Evolutionary conservation across 2,797 vertebrate genomes (phyloP).

Genomic region (Malacoraja senta): DNA sequence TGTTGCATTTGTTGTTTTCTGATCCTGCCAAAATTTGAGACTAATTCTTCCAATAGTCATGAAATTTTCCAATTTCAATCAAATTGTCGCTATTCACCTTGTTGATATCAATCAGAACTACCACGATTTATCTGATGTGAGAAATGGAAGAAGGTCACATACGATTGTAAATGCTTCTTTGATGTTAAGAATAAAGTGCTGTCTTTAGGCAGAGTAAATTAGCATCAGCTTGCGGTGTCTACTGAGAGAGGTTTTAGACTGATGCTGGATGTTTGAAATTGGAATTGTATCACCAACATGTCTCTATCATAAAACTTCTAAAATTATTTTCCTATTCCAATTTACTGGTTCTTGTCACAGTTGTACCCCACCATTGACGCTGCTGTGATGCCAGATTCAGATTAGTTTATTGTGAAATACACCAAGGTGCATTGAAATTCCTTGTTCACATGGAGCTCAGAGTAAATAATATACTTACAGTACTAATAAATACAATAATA

Average conservation of each 20-base stretch:
- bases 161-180: background rate
- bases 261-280: background rate
- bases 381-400: background rate
- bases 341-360: background rate
- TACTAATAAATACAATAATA: too few species aligned
- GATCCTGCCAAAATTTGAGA: background rate
- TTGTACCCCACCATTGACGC: background rate
- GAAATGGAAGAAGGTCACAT: background rate
- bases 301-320: background rate
- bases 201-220: background rate
- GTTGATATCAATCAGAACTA: background rate
- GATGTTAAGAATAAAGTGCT: background rate
- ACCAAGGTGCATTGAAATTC: too few species aligned
- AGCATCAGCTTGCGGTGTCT: background rate
- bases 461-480: too few species aligned
- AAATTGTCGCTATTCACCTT: background rate
- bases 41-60: background rate
- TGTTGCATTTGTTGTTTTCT: background rate
- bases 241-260: background rate
- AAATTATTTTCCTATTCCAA: background rate
- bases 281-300: background rate
- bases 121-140: background rate
- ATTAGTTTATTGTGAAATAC: too few species aligned
- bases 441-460: background rate
- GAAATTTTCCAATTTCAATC: background rate